Percentiles rank a stretch among this genome's conserved stretches.
These are phyloP conservation scores for Micoletzkya japonica DNA, from an alignment of 2,888 invertebrate species.

Conservation along the genomic window DNA sequence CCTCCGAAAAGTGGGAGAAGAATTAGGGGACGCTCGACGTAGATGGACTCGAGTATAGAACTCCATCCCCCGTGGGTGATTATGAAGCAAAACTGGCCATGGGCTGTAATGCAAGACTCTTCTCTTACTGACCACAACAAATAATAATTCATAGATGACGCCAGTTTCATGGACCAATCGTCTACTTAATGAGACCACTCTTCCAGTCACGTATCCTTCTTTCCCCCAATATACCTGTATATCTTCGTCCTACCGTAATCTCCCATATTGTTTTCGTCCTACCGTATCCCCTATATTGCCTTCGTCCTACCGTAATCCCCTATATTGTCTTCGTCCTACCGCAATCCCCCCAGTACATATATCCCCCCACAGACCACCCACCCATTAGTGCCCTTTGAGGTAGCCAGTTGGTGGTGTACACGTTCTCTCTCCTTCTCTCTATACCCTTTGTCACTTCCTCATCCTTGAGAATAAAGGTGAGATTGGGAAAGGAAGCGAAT, in stretches of 20 bases:
- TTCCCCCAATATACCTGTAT: no score
- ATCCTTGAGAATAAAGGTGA: slow-evolving; percentile 53
- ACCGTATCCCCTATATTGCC: no score
- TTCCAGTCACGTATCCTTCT: no score
- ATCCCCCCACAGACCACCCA: slow-evolving; percentile 23
- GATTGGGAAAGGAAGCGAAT: slow-evolving; percentile 44
- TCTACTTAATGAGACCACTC: no score
- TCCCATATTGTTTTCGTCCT: no score
- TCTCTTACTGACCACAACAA: no score
- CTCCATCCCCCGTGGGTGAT: slow-evolving; percentile 60
- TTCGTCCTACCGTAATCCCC: background rate
- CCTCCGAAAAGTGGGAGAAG: slow-evolving; percentile 58
- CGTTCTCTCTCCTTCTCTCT: slow-evolving; percentile 34
- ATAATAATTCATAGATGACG: no score
- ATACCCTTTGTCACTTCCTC: slow-evolving; percentile 28
- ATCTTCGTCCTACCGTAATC: no score
- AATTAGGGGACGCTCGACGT: slow-evolving; percentile 50
- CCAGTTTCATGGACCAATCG: no score
- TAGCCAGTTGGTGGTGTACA: slow-evolving; percentile 48
- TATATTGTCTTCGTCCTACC: no score
- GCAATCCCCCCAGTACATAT: background rate
- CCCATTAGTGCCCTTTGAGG: slow-evolving; percentile 54
- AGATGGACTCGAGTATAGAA: slow-evolving; percentile 49
- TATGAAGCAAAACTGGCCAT: slow-evolving; percentile 50
- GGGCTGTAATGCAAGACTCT: slow-evolving; percentile 34